Evolutionary conservation across 2,888 invertebrate species (phyloP).

Genomic region (Idaea biselata): DNA sequence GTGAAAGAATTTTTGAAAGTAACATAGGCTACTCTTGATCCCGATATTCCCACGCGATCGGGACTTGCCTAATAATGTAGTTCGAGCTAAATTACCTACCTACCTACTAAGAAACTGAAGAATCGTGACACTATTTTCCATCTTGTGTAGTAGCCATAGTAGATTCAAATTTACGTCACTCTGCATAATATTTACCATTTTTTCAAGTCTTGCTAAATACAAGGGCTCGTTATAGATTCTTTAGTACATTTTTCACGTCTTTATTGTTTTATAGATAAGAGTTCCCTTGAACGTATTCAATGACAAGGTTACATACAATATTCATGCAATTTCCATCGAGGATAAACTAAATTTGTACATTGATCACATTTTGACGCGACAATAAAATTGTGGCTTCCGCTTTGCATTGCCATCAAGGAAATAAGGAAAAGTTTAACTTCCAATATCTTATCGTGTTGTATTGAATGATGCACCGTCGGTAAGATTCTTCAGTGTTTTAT

Average conservation of each 20-base stretch:
- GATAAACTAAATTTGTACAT: conserved; percentile 10
- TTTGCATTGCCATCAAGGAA: conserved; percentile 6
- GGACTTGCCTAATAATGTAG: neutral
- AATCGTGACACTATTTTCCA: no score
- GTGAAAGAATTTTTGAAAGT: no score
- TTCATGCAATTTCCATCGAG: conserved; percentile 15
- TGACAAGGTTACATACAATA: conserved; percentile 13
- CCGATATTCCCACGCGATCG: no score
- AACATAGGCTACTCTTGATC: no score
- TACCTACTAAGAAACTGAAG: neutral
- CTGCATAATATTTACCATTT: neutral
- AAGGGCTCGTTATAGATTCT: conserved; percentile 8
- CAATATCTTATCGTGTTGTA: neutral
- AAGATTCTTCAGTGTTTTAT: no score
- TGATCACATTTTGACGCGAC: conserved; percentile 10
- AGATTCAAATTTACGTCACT: neutral
- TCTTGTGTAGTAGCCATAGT: no score
- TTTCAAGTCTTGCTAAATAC: conserved; percentile 4
- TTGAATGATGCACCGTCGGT: no score
- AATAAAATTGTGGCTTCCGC: conserved; percentile 13
- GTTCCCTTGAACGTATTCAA: conserved; percentile 13
- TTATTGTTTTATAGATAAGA: conserved; percentile 10
- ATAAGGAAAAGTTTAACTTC: neutral
- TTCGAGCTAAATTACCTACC: neutral
- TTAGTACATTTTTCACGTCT: conserved; percentile 15